phyloP scores from a whole-genome alignment of 1,140 invertebrate species.

The Tetragonula clypearis region DNA sequence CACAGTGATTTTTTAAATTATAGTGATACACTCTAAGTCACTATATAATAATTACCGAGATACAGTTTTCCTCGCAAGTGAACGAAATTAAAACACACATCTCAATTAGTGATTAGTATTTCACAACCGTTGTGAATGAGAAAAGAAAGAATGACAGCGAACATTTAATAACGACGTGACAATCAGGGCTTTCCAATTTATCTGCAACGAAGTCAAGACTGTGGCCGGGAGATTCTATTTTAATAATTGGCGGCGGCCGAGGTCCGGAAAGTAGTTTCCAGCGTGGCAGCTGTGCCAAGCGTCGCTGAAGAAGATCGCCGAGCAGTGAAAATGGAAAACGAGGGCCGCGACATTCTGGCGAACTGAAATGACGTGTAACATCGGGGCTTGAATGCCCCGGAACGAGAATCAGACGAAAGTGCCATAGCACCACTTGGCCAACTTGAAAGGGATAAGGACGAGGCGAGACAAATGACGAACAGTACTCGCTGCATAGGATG shows the following conservation, averaged over 20 bases:
- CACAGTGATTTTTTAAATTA: no score
- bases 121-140: no score
- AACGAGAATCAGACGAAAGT: slow-evolving; percentile 19
- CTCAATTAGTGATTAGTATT: background rate
- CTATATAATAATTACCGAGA: no score
- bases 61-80: background rate
- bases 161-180: background rate
- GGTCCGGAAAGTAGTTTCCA: slow-evolving; percentile 21
- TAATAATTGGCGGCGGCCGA: slow-evolving; percentile 16
- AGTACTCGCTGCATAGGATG: background rate
- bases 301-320: background rate
- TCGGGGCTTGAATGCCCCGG: background rate
- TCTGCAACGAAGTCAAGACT: background rate
- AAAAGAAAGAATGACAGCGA: background rate
- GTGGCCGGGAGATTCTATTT: slow-evolving; percentile 26
- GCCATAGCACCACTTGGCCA: background rate
- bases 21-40: no score
- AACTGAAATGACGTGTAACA: slow-evolving; percentile 41
- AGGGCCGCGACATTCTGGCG: slow-evolving; percentile 13
- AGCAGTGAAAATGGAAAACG: slow-evolving; percentile 28
- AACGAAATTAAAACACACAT: background rate
- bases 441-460: slow-evolving; percentile 17
- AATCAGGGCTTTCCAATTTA: slow-evolving; percentile 10
- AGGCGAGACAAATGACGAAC: slow-evolving; percentile 27
- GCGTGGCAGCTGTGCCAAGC: background rate